Percentiles rank a stretch among this genome's conserved stretches.
phyloP scores from a whole-genome alignment of 2,888 invertebrate genomes.

The Petrolisthes cinctipes region DNA sequence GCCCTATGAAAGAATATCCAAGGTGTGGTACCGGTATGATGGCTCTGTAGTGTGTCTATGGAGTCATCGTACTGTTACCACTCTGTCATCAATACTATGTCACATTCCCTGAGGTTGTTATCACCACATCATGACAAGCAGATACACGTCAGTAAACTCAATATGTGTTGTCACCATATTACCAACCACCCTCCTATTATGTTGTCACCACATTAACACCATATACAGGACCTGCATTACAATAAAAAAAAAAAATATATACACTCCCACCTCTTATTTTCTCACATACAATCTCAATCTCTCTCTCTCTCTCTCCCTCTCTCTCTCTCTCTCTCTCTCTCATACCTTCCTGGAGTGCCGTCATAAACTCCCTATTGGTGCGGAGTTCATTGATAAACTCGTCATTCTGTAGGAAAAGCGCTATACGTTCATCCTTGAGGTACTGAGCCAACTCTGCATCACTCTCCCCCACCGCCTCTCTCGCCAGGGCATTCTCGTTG shows the following conservation, averaged over 20 bases:
- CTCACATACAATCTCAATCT: too few relatives aligned
- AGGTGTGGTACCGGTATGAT: too few relatives aligned
- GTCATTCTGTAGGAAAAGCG: slow-evolving; percentile 88
- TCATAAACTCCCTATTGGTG: slow-evolving; percentile 89
- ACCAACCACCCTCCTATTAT: too few relatives aligned
- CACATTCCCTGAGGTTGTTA: too few relatives aligned
- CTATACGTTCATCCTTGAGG: slow-evolving; percentile 88
- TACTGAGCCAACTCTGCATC: slow-evolving; percentile 73
- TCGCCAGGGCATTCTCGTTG: slow-evolving; percentile 71
- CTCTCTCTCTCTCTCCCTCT: slow-evolving; percentile 34
- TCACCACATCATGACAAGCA: too few relatives aligned
- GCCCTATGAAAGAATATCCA: background rate
- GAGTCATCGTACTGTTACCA: background rate
- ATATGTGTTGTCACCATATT: too few relatives aligned
- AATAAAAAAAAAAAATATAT: too few relatives aligned
- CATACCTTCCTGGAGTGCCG: slow-evolving; percentile 83
- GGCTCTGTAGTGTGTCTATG: background rate
- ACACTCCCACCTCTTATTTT: too few relatives aligned
- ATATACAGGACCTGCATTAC: too few relatives aligned
- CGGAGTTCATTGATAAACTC: slow-evolving; percentile 89
- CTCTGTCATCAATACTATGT: background rate
- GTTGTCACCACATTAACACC: too few relatives aligned
- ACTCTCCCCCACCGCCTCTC: slow-evolving; percentile 68
- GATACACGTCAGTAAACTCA: background rate
- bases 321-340: too few relatives aligned